Base-by-base conservation (phyloP, 1,140 invertebrate species). In the Pogonomyrmex californicus region DNA sequence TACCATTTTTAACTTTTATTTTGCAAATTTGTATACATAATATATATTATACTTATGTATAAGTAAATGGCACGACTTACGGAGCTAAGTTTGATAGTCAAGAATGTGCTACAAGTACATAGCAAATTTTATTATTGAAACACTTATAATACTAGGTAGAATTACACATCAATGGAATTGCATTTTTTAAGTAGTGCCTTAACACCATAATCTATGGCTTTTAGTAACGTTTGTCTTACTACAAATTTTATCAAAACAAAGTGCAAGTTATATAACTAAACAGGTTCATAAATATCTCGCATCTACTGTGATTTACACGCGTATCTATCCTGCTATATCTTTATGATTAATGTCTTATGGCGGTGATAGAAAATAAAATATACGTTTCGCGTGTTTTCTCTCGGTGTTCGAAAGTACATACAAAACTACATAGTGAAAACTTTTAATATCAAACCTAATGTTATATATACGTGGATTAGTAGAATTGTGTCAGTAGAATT, bases 121-220 rank as follows among this genome's bases (percentile, higher is more conserved):
- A 83, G 68, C 68, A 75, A 83, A 73, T 83, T 83, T 23, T 83
- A 75, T 83, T 60, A 17, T 83, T 49, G 51, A 83, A 83, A 83
- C 68, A 62, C 56, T 83, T 83, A 73, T 75, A 30, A 83, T 49
- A 75, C 41, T 81, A 83, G 66, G 73, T 41, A 62, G 75, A 83
- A 82, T 82, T 82, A 88, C 77, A 88, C 54, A 85, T 88, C 44
- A 41, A 76, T 89, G 41, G 41, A 83, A 83, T 87, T 77, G 60
- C 68, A 70, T 71, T 62, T 23, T 63, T 76, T 41, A 75, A 87
- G 66, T 87, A 89, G 88, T 90, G 85, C 88, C 88, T 90, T 90
- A 89, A 89, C 36, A 47, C 54, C 77, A 49, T 73, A 65, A 87
- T 87, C 68, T 90, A 87, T 89, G 65, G 87, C 58, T 68, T 70